Evolutionary conservation across 2,888 invertebrate genomes (phyloP), one percentile per base, ranked within the genome.

Genomic region (Blera fallax): DNA sequence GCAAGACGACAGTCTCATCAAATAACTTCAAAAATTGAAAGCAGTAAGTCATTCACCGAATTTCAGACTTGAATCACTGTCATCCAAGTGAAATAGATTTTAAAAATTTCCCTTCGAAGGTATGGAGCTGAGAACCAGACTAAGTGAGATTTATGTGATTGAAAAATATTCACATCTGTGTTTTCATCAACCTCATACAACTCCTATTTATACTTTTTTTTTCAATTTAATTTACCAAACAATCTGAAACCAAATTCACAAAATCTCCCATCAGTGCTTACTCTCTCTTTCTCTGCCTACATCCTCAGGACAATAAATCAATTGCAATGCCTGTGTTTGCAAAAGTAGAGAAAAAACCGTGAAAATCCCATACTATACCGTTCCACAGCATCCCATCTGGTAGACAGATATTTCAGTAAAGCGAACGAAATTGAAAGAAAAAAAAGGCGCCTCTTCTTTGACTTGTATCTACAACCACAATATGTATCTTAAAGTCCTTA

Each of bases 301-400:
- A 78, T 80, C 80, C 84, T 72, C 70, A 72, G 80, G 84, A 85
- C 84, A 85, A 85, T 85, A 85, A 85, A 85, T 85, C 84, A 85
- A 85, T 85, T 80, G 84, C 84, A 85, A 85, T 80, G 76, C 70
- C 76, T 70, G 54, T 70, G 40, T 45, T 64, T 64, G 69, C 65
- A 69, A 78, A 24, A 64, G 40, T 62, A 50, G 52, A 54, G 45
- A 65, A 56, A 62, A 78, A 67, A 37, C 37, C 78, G 80, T 80
- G 70, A 80, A 73, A 84, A 79, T 79, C 77, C 50, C 73, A 73
- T 69, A 34, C 83, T 67, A 37, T 29, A 56, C 37, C 34, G 29
- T 24, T 70, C 21, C 58, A 52, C 29, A 37, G 14, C 48, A 56
- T 74, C 74, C 84, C 84, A 85, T 85, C 80, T 85, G 84, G 80